Base-by-base conservation (phyloP, 2,797 vertebrate genomes). In the Microctenopoma steveboyesi region DNA sequence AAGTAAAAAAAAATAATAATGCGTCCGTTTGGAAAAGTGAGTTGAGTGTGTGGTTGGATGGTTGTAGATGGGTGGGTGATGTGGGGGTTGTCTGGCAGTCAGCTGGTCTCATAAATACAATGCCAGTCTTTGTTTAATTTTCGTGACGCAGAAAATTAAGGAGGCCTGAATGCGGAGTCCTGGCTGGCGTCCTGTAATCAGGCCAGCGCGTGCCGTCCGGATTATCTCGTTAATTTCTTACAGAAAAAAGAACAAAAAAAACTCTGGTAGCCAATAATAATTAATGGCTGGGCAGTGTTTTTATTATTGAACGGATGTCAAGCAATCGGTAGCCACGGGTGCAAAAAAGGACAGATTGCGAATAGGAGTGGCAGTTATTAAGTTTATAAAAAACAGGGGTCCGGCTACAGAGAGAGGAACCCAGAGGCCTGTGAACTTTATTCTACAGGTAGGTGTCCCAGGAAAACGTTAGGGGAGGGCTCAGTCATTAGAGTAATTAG, bases 151-250 rank as follows among this genome's bases (percentile, higher is more conserved):
- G 94, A 95, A 95, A 95, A 95, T 96, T 90, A 94, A 95, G 94
- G 93, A 94, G 83, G 86, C 67, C 88, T 91, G 91, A 93, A 93
- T 89, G 92, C 94, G 86, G 85, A 90, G 89, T 94, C 85, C 92
- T 87, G 95, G 91, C 87, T 89, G 90, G 94, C 93, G 95, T 94
- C 95, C 95, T 94, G 94, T 96, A 96, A 97, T 97, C 97, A 97
- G 93, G 93, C 93, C 91, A 94, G 91, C 96, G 95, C 96, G 97
- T 96, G 96, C 96, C 95, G 93, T 93, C 86, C 95, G 96, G 96
- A 98, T 98, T 97, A 98, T 95, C 96, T 95, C 95, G 94, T 96
- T 97, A 95, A 96, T 97, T 97, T 97, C 95, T 96, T 75, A 83
- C 94, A 95, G 95, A 95, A 95, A 94, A 30, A 73, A 62, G 7